Evolutionary conservation across 2,888 invertebrate genomes (phyloP), one percentile per base, ranked within the genome.

Genomic region (Acleris literana): DNA sequence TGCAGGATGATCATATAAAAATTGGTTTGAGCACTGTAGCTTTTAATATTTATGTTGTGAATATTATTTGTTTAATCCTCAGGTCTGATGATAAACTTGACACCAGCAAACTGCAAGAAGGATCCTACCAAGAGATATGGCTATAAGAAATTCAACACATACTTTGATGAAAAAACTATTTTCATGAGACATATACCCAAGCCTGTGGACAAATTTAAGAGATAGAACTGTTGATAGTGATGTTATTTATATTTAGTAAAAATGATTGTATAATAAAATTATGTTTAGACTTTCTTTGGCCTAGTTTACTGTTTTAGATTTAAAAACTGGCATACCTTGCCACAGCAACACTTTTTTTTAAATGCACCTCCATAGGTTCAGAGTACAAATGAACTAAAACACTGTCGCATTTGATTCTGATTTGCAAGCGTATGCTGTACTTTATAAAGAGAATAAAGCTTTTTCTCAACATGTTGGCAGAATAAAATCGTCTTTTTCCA

Each of bases 101-200:
- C 93, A 39, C 96, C 96, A 16, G 72, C 77, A 0, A 82, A 89
- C 66, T 95, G 95, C 77, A 94, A 95, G 13, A 95, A 94, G 71
- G 95, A 97, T 83, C 96, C 96, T 3, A 95, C 92, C 71, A 93
- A 90, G 75, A 93, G 97, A 69, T 90, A 76, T 65, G 92, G 93
- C 4, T 95, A 95, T 94, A 97, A 95, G 78, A 95, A 96, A 78
- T 97, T 94, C 79, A 97, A 98, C 84, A 96, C 96, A 69, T 98
- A 98, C 85, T 98, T 94, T 85, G 95, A 96, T 84, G 97, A 97
- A 85, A 86, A 78, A 0, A 96, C 96, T 7, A 96, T 97, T 74
- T 93, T 93, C 69, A 78, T 82, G 87, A 88, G 79, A 71, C 82
- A 76, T 63, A 84, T 87, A 71, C 88, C 88, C 0, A 86, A 84